phyloP scores from a whole-genome alignment of 2,888 invertebrate genomes.

The Lobophora halterata region DNA sequence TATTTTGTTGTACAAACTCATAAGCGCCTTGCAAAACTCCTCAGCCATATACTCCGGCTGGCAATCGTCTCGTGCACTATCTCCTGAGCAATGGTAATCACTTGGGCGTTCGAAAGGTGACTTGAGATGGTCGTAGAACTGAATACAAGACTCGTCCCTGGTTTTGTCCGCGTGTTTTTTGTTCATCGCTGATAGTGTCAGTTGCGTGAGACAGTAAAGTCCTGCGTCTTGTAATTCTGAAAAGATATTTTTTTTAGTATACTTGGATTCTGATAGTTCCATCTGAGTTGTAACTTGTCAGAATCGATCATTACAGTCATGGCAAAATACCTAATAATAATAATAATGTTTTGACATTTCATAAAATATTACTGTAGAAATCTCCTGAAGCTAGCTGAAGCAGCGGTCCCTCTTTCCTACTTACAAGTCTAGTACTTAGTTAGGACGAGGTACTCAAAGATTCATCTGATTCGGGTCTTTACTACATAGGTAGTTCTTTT shows the following conservation, averaged over 20 bases:
- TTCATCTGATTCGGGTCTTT: too few relatives aligned
- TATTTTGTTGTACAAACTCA: slow-evolving; percentile 49
- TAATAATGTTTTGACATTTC: too few relatives aligned
- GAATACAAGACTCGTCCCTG: slow-evolving; percentile 41
- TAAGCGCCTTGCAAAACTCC: slow-evolving; percentile 55
- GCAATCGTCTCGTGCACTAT: slow-evolving; percentile 46
- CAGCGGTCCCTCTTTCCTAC: too few relatives aligned
- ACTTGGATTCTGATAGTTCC: too few relatives aligned
- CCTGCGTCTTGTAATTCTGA: slow-evolving; percentile 62
- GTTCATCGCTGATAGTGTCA: slow-evolving; percentile 48
- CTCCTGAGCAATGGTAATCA: slow-evolving; percentile 39
- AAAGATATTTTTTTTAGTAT: slow-evolving; percentile 34
- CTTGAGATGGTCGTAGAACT: slow-evolving; percentile 55
- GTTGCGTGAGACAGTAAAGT: slow-evolving; percentile 54
- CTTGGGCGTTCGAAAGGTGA: slow-evolving; percentile 36
- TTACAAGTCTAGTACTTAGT: too few relatives aligned
- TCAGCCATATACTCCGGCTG: slow-evolving; percentile 64
- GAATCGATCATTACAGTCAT: too few relatives aligned
- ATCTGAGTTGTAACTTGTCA: too few relatives aligned
- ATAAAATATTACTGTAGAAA: too few relatives aligned
- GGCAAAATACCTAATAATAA: too few relatives aligned
- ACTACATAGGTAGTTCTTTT: too few relatives aligned
- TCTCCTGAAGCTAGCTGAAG: too few relatives aligned
- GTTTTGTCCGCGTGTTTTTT: slow-evolving; percentile 48
- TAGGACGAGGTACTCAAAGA: too few relatives aligned